Evolutionary conservation across 2,888 invertebrate genomes (phyloP).

Genomic region (Bombylius major): DNA sequence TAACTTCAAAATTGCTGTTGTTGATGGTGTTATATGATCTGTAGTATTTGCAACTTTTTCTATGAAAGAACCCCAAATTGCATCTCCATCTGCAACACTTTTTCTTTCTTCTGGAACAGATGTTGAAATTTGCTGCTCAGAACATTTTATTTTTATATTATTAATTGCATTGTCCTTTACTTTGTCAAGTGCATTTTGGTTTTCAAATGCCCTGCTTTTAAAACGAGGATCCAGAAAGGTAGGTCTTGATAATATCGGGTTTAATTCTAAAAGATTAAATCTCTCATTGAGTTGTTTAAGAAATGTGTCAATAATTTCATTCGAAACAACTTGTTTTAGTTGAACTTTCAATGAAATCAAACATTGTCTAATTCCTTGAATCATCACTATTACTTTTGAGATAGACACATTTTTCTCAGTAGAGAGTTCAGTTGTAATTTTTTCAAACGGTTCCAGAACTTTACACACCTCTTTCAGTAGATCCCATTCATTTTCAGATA

Average conservation of each 20-base stretch:
- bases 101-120: accelerated
- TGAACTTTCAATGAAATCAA: background rate
- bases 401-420: constrained; percentile 19
- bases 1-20: background rate
- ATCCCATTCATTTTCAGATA: constrained; percentile 15
- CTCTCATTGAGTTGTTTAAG: no score
- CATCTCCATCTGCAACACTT: no score
- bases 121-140: no score
- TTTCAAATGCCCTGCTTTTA: background rate
- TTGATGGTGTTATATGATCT: background rate
- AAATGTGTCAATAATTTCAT: no score
- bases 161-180: no score
- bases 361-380: constrained; percentile 8
- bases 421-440: constrained; percentile 16
- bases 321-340: no score
- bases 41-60: background rate
- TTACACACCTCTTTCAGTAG: constrained; percentile 4
- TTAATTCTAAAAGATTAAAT: no score
- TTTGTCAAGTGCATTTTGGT: no score
- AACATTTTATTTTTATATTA: accelerated
- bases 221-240: background rate
- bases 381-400: constrained; percentile 19
- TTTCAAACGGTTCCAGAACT: constrained; percentile 16
- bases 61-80: no score
- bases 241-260: no score